Evolutionary conservation across 1,140 invertebrate genomes (phyloP), one percentile per base, ranked within the genome.

Genomic region (Riptortus pedestris): DNA sequence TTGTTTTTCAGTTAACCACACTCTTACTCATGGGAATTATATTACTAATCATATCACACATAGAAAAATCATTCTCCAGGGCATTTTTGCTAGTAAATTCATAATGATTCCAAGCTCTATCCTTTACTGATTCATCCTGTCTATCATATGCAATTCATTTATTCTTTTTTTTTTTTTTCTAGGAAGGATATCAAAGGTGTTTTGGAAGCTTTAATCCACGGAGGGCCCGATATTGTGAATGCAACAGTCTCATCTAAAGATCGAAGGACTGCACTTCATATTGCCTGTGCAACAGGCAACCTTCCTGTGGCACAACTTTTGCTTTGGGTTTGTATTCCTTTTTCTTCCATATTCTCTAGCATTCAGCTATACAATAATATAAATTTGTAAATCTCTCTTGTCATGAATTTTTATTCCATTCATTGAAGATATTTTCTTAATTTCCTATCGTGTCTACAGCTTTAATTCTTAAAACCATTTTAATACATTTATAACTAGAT

Each of bases 281-380:
- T 96, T 60, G 93, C 93, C 29, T 90, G 90, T 70, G 87, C 89
- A 16, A 85, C 90, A 65, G 91, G 91, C 26, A 92, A 93, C 74
- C 79, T 95, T 65, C 86, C 93, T 60, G 85, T 94, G 71, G 86
- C 91, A 29, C 94, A 97, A 77, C 79, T 97, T 51, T 79, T 96
- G 27, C 85, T 96, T 72, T 97, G 93, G 93, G 93, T 96, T 78
- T 80, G 80, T 74, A 60, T 64, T 51, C 48, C 14, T n/a, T 28
- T 55, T 20, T 29, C n/a, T n/a, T n/a, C n/a, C n/a, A n/a, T n/a
- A n/a, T n/a, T n/a, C n/a, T n/a, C n/a, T n/a, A n/a, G n/a, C n/a
- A 7, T 59, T 20, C 22, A 5, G 28, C 14, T 22, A 61, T 18
- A 9, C 14, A 7, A 58, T 7, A 57, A 27, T 5, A 9, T n/a